Percentiles rank a stretch among this genome's conserved stretches.
phyloP scores from a whole-genome alignment of 2,888 invertebrate genomes.

The Lypha dubia region DNA sequence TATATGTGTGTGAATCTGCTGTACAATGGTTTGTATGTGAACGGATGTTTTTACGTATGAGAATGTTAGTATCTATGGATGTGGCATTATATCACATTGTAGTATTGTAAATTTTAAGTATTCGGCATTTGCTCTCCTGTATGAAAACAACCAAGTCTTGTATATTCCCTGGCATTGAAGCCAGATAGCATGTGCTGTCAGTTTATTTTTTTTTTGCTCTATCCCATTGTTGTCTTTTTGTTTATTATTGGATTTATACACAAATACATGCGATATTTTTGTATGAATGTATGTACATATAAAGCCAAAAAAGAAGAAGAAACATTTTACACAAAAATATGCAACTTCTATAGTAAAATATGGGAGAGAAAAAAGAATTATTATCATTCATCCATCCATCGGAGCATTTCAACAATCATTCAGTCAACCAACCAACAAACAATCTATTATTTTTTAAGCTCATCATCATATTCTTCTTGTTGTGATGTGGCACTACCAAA shows the following conservation, averaged over 20 bases:
- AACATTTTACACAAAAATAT: not conserved
- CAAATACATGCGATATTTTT: not conserved
- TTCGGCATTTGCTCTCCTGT: slow-evolving; percentile 46
- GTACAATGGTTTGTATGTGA: not conserved
- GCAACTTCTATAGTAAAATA: slow-evolving; percentile 13
- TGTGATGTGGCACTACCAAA: slow-evolving; percentile 21
- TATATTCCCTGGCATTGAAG: slow-evolving; percentile 45
- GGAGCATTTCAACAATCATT: slow-evolving; percentile 47
- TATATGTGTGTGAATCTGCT: no score
- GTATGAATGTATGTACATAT: not conserved
- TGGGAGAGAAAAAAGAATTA: slow-evolving; percentile 21
- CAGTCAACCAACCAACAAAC: slow-evolving; percentile 52
- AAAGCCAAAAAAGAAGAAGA: not conserved
- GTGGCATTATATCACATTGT: slow-evolving; percentile 36
- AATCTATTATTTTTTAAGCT: slow-evolving; percentile 45
- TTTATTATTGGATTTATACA: slow-evolving; percentile 15
- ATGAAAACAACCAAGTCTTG: slow-evolving; percentile 17
- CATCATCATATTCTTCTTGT: no score
- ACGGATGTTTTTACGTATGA: slow-evolving; percentile 13
- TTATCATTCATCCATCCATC: slow-evolving; percentile 42
- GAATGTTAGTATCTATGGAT: not conserved
- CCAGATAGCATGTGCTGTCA: slow-evolving; percentile 58
- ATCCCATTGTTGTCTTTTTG: slow-evolving; percentile 12
- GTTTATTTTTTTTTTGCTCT: slow-evolving; percentile 42
- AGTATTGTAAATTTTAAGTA: slow-evolving; percentile 38